phyloP scores from a whole-genome alignment of 2,797 vertebrate species.

The Urophycis tenuis region DNA sequence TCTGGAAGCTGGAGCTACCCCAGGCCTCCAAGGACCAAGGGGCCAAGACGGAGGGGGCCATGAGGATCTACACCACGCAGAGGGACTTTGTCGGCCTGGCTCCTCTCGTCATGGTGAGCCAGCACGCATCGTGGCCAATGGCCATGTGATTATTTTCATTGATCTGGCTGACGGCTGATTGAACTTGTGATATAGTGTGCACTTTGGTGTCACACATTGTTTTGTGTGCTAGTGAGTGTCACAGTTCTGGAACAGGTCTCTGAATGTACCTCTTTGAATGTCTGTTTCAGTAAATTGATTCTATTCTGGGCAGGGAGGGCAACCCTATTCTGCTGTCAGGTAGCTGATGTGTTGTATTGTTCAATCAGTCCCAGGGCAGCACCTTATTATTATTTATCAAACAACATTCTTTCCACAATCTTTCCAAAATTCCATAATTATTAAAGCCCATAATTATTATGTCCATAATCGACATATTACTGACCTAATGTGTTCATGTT shows the following conservation, averaged over 20 bases:
- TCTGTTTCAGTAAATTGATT: conserved; percentile 52
- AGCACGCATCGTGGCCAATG: conserved; percentile 27
- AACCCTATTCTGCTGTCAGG: conserved; percentile 58
- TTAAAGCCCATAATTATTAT: conserved; percentile 37
- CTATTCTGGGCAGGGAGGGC: conserved; percentile 56
- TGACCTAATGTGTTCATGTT: neutral
- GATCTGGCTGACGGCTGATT: conserved; percentile 25
- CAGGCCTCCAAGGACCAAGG: conserved; percentile 50
- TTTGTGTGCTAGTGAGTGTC: conserved; percentile 44
- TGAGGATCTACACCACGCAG: conserved; percentile 84
- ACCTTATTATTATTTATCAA: neutral
- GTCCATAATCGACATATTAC: neutral
- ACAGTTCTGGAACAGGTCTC: conserved; percentile 29
- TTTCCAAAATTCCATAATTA: neutral
- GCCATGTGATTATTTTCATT: conserved; percentile 14
- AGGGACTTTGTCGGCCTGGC: conserved; percentile 83
- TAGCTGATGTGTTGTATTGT: conserved; percentile 44
- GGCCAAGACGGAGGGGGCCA: conserved; percentile 72
- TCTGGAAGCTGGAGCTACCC: conserved; percentile 86
- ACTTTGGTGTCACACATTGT: conserved; percentile 46
- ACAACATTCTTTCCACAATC: conserved; percentile 21
- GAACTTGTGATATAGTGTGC: conserved; percentile 36
- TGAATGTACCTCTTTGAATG: conserved; percentile 33
- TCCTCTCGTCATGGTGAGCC: conserved; percentile 88
- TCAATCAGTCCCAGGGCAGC: too few species aligned